Percentiles rank a stretch among this genome's conserved stretches.
phyloP scores from a whole-genome alignment of 2,113 vertebrate species.

The Falcunculus frontatus region DNA sequence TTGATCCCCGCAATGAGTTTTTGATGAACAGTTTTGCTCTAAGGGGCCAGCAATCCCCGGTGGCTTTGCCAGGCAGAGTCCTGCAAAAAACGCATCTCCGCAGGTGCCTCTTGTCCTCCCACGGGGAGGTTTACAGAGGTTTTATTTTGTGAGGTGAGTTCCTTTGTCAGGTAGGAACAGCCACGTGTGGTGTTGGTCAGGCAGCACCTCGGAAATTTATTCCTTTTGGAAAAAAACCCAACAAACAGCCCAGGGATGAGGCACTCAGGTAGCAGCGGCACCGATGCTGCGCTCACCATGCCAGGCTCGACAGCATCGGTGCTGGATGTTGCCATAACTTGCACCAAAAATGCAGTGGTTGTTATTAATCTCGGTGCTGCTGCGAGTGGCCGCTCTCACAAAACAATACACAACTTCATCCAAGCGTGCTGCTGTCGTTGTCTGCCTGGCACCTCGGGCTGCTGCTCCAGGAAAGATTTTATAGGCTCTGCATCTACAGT shows the following conservation, averaged over 20 bases:
- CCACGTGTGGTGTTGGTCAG: not conserved
- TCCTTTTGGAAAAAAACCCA: not conserved
- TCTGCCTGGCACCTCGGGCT: conserved; percentile 9
- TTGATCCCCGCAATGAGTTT: fast-evolving
- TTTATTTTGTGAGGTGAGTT: not conserved
- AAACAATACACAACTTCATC: not conserved
- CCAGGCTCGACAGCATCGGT: not conserved
- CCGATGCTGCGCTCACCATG: fast-evolving
- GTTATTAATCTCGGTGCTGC: not conserved
- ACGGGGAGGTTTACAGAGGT: not conserved
- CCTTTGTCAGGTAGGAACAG: not conserved
- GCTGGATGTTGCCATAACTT: not conserved
- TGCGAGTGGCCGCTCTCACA: not conserved
- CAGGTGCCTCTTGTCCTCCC: not conserved
- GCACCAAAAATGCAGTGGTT: not conserved
- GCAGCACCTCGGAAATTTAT: not conserved
- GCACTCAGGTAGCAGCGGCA: fast-evolving
- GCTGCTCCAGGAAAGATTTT: not conserved
- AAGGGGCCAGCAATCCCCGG: not conserved
- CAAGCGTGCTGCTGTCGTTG: not conserved
- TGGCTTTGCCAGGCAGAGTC: not conserved
- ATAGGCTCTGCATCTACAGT: not conserved
- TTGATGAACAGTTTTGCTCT: not conserved
- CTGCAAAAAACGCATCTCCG: not conserved
- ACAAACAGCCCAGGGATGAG: not conserved